Evolutionary conservation across 2,888 invertebrate species (phyloP), one percentile per base, ranked within the genome.

Genomic region (Monochamus alternatus): DNA sequence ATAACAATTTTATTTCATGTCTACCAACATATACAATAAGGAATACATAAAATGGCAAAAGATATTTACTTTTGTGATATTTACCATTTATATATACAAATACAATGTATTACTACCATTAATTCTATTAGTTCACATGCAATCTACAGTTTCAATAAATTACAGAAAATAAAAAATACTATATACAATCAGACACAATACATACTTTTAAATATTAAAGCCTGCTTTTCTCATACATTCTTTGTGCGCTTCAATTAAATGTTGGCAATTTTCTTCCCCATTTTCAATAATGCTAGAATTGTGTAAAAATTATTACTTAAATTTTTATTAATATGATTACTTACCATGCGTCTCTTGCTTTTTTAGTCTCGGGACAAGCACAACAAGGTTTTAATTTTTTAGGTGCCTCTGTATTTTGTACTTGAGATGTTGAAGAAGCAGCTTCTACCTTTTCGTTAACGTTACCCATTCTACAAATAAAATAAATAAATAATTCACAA

Each of bases 321-420:
- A 3, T 5, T 51, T 9, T 51, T 51, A 3, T 22, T 58, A 31
- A 0, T n/a, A 68, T 38, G 51, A 44, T 12, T 55, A 76, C 90
- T 91, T 91, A 98, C 98, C 98, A 98, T 80, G 94, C 93, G 91
- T 98, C 98, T 85, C 98, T 91, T 47, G 90, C 94, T 89, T 93
- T 93, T 89, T 97, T 98, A 0, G 98, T 98, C 90, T 98, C 98
- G 0, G 98, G 98, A 89, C 98, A 98, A 3, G 98, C 98, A 91
- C 98, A 98, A 86, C 98, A 98, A 3, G 98, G 95, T 87, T 98
- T 98, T 78, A 97, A 90, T 87, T 97, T 96, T 64, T 95, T 94
- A 1, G 88, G 87, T 73, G 83, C 82, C 9, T 90, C 89, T 12
- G 88, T 87, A 9, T 89, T 89, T 73, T 76, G 82, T 14, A 55